Percentiles rank a stretch among this genome's conserved stretches.
Conservation (phyloP, 2,797 vertebrate species). For the Lutjanus argentimaculatus region DNA sequence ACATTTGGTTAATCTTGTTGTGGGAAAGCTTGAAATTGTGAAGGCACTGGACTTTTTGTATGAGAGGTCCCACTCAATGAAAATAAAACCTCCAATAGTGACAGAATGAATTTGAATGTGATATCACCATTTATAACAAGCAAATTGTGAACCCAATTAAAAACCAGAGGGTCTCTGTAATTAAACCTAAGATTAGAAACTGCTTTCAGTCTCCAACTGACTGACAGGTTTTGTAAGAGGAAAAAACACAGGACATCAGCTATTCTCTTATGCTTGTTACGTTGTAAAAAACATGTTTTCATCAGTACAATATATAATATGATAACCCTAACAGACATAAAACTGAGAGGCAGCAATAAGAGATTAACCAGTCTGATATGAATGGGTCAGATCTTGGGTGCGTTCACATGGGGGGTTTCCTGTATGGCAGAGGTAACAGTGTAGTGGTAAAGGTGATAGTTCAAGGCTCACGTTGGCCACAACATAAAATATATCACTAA, state of each 20-base stretch:
- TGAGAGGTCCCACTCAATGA: not conserved
- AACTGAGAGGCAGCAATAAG: not conserved
- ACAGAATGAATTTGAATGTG: too few relatives aligned
- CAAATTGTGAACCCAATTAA: constrained; percentile 1
- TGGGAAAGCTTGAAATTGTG: not conserved
- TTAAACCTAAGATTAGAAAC: constrained; percentile 8
- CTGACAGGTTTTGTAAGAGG: not conserved
- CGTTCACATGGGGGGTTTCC: constrained; percentile 26
- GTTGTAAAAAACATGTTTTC: not conserved
- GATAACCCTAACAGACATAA: not conserved
- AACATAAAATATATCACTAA: constrained; percentile 31
- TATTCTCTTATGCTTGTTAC: not conserved
- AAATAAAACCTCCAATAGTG: not conserved
- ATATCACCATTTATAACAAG: constrained; percentile 13
- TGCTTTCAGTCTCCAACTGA: not conserved
- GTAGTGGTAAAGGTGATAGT: constrained; percentile 35
- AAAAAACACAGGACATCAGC: not conserved
- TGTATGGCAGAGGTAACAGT: constrained; percentile 13
- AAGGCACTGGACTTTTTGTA: not conserved
- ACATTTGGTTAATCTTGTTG: not conserved
- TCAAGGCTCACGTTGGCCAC: constrained; percentile 28
- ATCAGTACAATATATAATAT: not conserved
- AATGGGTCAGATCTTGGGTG: not conserved
- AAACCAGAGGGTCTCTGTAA: not conserved
- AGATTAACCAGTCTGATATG: constrained; percentile 1